phyloP scores from a whole-genome alignment of 2,797 vertebrate species.

The Gymnocypris eckloni region DNA sequence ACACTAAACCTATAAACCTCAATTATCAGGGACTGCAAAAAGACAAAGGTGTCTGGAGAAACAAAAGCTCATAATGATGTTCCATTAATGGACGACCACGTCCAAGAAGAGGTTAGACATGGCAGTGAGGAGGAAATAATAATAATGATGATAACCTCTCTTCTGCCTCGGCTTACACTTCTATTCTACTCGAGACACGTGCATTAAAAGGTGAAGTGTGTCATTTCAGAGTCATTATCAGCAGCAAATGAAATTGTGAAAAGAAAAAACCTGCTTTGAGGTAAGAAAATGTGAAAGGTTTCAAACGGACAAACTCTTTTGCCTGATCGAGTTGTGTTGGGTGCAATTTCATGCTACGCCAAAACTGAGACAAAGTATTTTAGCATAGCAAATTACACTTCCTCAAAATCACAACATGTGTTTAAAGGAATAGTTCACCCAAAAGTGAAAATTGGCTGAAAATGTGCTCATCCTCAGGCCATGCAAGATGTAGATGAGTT shows the following conservation, averaged over 20 bases:
- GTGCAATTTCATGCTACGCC: neutral
- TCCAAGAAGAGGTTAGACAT: constrained; percentile 29
- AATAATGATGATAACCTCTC: constrained; percentile 35
- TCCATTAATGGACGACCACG: constrained; percentile 47
- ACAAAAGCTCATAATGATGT: constrained; percentile 43
- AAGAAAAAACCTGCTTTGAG: neutral
- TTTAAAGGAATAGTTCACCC: neutral
- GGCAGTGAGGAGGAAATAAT: constrained; percentile 47
- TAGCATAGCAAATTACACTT: neutral
- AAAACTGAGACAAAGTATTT: neutral
- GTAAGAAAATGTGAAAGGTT: neutral
- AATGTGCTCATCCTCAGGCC: neutral
- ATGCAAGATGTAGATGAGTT: neutral
- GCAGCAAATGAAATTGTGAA: neutral
- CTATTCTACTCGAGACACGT: neutral
- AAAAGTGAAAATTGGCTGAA: neutral
- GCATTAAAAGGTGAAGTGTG: constrained; percentile 25
- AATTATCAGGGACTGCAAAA: constrained; percentile 33
- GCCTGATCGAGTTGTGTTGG: neutral
- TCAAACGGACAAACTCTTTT: neutral
- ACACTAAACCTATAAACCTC: constrained; percentile 22
- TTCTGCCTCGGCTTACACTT: constrained; percentile 35
- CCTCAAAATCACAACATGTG: neutral
- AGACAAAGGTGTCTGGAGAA: constrained; percentile 32
- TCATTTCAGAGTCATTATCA: neutral